These are phyloP conservation scores for Trochalopteron elliotii DNA, from an alignment of 2,113 vertebrate species.

Conservation along the genomic window DNA sequence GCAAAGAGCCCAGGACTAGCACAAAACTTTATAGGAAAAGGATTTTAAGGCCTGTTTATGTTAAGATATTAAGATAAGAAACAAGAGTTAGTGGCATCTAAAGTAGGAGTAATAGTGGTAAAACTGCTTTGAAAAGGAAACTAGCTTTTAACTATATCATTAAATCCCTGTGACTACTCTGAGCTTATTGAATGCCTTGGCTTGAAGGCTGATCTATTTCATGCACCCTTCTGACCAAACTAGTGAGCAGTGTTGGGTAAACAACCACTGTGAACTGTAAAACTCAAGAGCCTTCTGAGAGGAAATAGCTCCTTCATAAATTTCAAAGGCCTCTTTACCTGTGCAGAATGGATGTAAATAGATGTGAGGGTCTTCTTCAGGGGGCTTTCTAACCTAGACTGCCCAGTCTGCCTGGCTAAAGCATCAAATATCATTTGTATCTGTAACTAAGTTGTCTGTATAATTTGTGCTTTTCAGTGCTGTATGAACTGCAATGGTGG, in stretches of 20 bases:
- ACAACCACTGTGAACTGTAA: background rate
- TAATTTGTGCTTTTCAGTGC: background rate
- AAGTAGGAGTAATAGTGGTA: background rate
- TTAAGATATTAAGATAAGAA: background rate
- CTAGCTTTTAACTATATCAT: background rate
- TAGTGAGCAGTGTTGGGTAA: background rate
- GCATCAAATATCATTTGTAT: background rate
- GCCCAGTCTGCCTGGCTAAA: background rate
- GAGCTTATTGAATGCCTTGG: background rate
- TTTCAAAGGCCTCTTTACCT: background rate
- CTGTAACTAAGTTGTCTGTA: background rate
- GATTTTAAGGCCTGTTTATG: background rate
- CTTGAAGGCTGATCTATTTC: background rate
- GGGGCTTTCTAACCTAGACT: background rate
- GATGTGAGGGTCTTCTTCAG: background rate
- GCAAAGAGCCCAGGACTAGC: background rate
- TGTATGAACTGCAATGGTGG: background rate
- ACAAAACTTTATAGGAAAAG: background rate
- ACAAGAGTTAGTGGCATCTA: background rate
- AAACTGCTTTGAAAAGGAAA: background rate
- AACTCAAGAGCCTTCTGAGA: background rate
- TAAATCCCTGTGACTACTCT: background rate
- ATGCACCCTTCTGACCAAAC: background rate
- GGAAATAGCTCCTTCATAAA: background rate
- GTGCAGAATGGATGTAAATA: background rate